Percentiles rank a stretch among this genome's conserved stretches.
These are phyloP conservation scores for Melopsittacus undulatus DNA, from an alignment of 2,797 vertebrate genomes.

Conservation along the genomic window DNA sequence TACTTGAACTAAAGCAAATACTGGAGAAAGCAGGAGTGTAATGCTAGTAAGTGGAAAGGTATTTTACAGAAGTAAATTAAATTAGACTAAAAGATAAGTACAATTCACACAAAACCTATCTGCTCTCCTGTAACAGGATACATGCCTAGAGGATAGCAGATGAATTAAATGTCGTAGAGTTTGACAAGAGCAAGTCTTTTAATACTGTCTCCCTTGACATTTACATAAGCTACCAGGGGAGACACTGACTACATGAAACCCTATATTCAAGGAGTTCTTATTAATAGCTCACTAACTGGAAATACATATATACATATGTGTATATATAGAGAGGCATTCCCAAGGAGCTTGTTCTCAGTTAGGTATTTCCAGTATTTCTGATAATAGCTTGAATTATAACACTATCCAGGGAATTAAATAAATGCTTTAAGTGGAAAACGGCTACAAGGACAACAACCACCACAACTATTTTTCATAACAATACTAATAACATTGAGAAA, in stretches of 20 bases:
- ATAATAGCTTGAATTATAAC: background rate
- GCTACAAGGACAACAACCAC: background rate
- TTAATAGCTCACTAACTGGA: background rate
- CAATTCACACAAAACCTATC: background rate
- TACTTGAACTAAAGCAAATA: background rate
- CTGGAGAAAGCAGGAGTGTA: background rate
- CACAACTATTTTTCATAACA: background rate
- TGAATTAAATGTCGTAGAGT: background rate
- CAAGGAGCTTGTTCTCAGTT: background rate
- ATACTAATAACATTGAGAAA: background rate
- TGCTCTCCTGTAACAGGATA: background rate
- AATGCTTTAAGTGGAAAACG: background rate
- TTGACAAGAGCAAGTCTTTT: background rate
- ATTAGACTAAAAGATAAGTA: background rate
- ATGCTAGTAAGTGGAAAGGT: background rate
- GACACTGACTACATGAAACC: background rate
- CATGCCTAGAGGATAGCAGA: background rate
- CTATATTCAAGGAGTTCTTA: background rate
- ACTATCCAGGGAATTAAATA: background rate
- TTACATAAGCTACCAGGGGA: background rate
- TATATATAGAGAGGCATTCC: background rate
- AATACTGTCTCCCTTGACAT: background rate
- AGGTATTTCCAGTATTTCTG: background rate
- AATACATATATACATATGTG: rapidly evolving
- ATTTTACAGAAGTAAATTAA: background rate